Conservation (phyloP, 2,113 vertebrate genomes). For the Festucalex cinctus region DNA sequence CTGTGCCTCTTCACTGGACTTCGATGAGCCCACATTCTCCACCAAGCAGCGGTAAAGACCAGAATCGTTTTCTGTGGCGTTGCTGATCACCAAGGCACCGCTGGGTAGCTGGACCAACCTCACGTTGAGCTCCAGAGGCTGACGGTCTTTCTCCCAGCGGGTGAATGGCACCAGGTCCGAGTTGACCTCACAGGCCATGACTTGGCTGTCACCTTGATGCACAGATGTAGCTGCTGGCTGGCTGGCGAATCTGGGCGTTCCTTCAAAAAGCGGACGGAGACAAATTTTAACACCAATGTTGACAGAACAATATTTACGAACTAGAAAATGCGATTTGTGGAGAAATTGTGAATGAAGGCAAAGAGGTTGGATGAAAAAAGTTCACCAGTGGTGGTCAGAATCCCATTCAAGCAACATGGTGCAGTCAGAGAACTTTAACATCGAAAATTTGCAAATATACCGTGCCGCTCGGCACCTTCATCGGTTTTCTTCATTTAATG, state of each 20-base stretch:
- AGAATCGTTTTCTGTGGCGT: conserved; percentile 76
- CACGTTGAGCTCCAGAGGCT: conserved; percentile 64
- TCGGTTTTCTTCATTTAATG: no score
- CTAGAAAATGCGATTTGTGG: neutral
- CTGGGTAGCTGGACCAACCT: conserved; percentile 75
- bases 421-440: no score
- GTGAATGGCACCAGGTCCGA: conserved; percentile 81
- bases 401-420: no score
- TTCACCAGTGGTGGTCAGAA: no score
- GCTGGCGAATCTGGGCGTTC: conserved; percentile 83
- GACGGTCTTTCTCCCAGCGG: conserved; percentile 85
- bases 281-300: neutral
- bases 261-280: conserved; percentile 55
- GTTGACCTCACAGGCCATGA: conserved; percentile 85
- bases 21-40: conserved; percentile 79
- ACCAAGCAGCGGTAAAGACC: conserved; percentile 88
- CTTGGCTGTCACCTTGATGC: conserved; percentile 71
- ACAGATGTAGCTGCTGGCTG: conserved; percentile 78
- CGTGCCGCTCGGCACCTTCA: no score
- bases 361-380: no score
- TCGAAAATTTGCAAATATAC: no score
- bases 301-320: neutral
- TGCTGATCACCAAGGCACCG: conserved; percentile 84
- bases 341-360: no score
- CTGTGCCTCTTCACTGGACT: conserved; percentile 88